Conservation (phyloP, 23 tunicate species). For the Oikopleura dioica region DNA sequence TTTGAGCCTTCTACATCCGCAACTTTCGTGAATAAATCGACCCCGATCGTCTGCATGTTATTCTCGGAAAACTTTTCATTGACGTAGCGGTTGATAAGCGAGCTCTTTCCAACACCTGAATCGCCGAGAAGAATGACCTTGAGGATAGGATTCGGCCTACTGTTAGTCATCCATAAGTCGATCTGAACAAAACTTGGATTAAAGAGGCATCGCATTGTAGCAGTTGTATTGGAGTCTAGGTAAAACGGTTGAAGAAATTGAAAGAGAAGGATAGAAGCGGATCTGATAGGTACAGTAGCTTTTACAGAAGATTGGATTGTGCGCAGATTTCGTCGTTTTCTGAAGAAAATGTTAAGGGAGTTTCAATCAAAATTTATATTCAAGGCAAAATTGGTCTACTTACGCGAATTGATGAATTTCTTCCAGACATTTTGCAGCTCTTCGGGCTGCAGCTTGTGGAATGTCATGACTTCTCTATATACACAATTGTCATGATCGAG, state of each 20-base stretch:
- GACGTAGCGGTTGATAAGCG: conserved; percentile 19
- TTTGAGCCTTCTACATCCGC: not conserved
- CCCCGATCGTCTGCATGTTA: conserved; percentile 18
- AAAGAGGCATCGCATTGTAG: too few species aligned
- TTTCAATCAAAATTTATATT: not conserved
- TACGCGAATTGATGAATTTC: conserved; percentile 23
- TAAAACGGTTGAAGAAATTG: too few species aligned
- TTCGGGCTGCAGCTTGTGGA: conserved; percentile 76
- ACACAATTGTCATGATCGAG: conserved; percentile 40
- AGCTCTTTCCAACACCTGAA: conserved; percentile 23
- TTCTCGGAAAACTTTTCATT: conserved; percentile 12
- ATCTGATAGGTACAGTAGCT: not conserved
- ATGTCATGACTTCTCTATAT: conserved; percentile 71
- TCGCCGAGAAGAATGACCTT: conserved; percentile 22
- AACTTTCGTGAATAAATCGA: conserved; percentile 12
- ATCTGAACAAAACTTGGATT: too few species aligned
- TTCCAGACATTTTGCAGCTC: conserved; percentile 71
- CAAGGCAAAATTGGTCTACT: not conserved
- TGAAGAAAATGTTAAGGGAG: not conserved
- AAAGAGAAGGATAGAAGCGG: too few species aligned
- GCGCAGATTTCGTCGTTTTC: not conserved
- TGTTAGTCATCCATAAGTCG: too few species aligned
- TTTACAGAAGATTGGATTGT: not conserved
- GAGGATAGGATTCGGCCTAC: conserved; percentile 10
- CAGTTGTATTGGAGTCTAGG: too few species aligned